Percentiles rank a stretch among this genome's conserved stretches.
Evolutionary conservation across 2,113 vertebrate species (phyloP).

Genomic region (Atrichornis clamosus): DNA sequence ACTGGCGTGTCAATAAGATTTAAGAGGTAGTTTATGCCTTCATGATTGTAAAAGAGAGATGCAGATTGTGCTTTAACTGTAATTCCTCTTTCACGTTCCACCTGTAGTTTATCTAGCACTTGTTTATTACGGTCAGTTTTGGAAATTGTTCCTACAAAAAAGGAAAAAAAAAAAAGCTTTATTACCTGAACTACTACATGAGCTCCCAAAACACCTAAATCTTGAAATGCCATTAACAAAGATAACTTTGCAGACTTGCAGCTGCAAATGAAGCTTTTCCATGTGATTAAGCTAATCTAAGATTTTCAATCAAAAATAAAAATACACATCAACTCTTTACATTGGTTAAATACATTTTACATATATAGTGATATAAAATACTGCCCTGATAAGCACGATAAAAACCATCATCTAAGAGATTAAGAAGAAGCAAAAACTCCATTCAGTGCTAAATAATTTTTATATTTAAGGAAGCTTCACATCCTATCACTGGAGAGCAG

Average conservation of each 20-base stretch:
- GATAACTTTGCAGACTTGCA: not conserved
- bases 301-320: not conserved
- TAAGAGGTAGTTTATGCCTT: slow-evolving; percentile 86
- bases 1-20: slow-evolving; percentile 98
- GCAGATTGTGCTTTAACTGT: slow-evolving; percentile 99
- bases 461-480: not conserved
- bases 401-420: not conserved
- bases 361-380: not conserved
- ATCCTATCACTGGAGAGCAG: not conserved
- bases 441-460: not conserved
- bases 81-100: slow-evolving; percentile 95
- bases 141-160: slow-evolving; percentile 84
- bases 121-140: slow-evolving; percentile 90
- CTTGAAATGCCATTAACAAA: not conserved
- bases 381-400: not conserved
- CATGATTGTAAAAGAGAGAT: slow-evolving; percentile 84
- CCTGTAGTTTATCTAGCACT: slow-evolving; percentile 96
- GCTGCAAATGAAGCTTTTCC: not conserved
- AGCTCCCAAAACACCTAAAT: not conserved
- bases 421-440: not conserved
- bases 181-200: not conserved
- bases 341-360: not conserved
- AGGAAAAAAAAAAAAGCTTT: not conserved
- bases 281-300: not conserved
- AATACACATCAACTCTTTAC: not conserved